Evolutionary conservation across 2,797 vertebrate genomes (phyloP), one percentile per base, ranked within the genome.

Genomic region (Lacerta bilineata): DNA sequence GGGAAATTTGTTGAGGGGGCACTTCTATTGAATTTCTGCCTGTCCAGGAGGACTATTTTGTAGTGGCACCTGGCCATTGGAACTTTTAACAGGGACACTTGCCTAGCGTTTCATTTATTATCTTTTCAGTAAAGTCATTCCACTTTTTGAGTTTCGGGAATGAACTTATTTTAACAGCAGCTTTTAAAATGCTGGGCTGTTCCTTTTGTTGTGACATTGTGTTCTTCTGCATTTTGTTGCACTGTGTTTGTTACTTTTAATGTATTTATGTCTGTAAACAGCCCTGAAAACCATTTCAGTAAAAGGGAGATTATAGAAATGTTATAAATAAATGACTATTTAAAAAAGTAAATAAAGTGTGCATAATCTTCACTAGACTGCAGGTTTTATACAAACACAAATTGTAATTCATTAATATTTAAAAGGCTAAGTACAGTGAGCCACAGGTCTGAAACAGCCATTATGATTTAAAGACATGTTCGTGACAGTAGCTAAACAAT

Each of bases 401-500:
- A 25, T 3, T 23, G 8, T 1, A 64, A 75, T 5, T 87, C 8
- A 0, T 84, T 87, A 50, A 5, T 13, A 46, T 29, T 55, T 27
- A 79, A 61, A 85, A 87, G 80, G 43, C 75, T 83, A 84, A 55
- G 3, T 11, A n/a, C 64, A 71, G 4, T 64, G 23, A 7, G 6
- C 80, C 77, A 79, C 78, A n/a, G 39, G 27, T n/a, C 23, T n/a
- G 5, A 81, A 87, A 78, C 68, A 3, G 0, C 43, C 5, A 59
- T 55, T n/a, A 33, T 88, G 80, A 82, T 69, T 39, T 87, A 68
- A 87, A 89, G 76, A 36, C 68, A 86, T 41, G 8, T 36, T 68
- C 74, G 41, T 61, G 85, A 75, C 25, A 64, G 33, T 71, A 87
- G 86, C 78, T 89, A 90, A 91, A 81, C 68, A 8, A 90, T 83